Evolutionary conservation across 2,888 invertebrate genomes (phyloP), one percentile per base, ranked within the genome.

Genomic region (Lampropteryx suffumata): DNA sequence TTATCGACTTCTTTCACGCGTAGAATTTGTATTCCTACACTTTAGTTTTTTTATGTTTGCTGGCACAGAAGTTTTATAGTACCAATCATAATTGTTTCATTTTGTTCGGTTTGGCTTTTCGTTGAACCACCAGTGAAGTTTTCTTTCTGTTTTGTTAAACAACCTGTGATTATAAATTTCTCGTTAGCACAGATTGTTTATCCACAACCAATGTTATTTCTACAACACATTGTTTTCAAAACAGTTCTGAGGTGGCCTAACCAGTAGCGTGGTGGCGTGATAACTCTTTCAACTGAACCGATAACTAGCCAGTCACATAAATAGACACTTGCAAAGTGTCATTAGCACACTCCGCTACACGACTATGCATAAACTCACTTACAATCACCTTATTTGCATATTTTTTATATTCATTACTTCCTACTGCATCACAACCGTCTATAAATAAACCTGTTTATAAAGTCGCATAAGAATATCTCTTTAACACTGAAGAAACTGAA

Each of bases 251-350:
- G 46, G 51, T 53, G 43, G 17, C 62, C 3, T 24, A 24, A 7
- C 24, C 4, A 17, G 24, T 75, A 62, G 76, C 73, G 69, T 74
- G 76, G 7, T 61, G 54, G 57, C 51, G 49, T 61, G 67, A 55
- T 74, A 73, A 74, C 77, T 73, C 73, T 69, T 79, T 78, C 66
- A 62, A 75, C 70, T 69, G 67, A 76, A 75, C 58, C 52, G 61
- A 59, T 65, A 58, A 44, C 48, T 36, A 57, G 46, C 55, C 48
- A 49, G 33, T 51, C 48, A 58, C 24, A n/a, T n/a, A 24, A 24
- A 24, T 24, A 24, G 24, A 24, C 12, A 48, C 40, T 21, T 35
- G 6, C 13, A 9, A 50, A 64, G 59, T 69, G 69, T 73, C 68
- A 65, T 73, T 73, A 71, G 56, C 65, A 66, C 64, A 51, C 14